phyloP scores from a whole-genome alignment of 2,113 vertebrate genomes.

The Embiotoca jacksoni region DNA sequence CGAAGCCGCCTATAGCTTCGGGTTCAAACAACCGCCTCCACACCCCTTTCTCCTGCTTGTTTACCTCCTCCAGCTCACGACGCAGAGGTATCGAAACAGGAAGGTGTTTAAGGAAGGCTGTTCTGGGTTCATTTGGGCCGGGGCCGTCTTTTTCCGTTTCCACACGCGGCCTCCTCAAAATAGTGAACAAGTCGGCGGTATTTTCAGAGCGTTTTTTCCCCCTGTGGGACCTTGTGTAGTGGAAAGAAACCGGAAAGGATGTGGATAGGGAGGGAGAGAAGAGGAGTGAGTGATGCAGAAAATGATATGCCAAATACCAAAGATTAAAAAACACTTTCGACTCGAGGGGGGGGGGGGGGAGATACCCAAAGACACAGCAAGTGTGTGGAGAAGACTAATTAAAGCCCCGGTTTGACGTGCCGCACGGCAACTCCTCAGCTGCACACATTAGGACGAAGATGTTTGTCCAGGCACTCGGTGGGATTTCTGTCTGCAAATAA shows the following conservation, averaged over 20 bases:
- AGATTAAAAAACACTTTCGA: slow-evolving; percentile 16
- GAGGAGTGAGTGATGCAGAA: neutral
- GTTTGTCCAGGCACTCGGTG: slow-evolving; percentile 4
- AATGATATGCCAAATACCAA: slow-evolving; percentile 16
- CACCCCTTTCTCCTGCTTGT: slow-evolving; percentile 2
- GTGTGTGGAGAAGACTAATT: neutral
- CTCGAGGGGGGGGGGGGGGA: neutral
- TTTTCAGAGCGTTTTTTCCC: slow-evolving; percentile 55
- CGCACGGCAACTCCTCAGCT: slow-evolving; percentile 4
- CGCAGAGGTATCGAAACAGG: slow-evolving; percentile 14
- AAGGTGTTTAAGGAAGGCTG: neutral
- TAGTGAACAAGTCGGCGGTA: slow-evolving; percentile 20
- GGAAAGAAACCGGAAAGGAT: slow-evolving; percentile 27
- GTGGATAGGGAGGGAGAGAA: slow-evolving; percentile 28
- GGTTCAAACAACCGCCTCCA: slow-evolving; percentile 16
- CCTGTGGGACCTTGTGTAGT: slow-evolving; percentile 17
- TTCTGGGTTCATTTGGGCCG: slow-evolving; percentile 9
- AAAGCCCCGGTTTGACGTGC: neutral
- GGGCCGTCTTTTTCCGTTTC: neutral
- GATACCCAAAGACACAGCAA: neutral
- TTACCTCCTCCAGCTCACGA: slow-evolving; percentile 8
- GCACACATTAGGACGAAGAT: neutral
- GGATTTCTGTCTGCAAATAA: slow-evolving; percentile 37
- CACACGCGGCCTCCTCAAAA: slow-evolving; percentile 14
- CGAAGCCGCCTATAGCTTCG: slow-evolving; percentile 21